Base-by-base conservation (phyloP, 2,113 vertebrate genomes). In the Triplophysa tibetana region DNA sequence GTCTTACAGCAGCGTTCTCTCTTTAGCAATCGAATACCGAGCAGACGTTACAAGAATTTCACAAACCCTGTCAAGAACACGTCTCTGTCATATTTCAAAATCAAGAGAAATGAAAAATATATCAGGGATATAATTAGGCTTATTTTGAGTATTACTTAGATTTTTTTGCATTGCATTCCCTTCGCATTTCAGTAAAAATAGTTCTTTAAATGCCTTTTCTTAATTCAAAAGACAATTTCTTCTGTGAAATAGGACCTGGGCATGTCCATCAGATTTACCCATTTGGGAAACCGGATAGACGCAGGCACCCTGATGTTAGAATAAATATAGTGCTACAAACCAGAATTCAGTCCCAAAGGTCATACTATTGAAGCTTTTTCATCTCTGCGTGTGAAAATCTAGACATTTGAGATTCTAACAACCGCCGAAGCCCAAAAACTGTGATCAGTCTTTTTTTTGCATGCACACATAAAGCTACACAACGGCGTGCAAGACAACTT, bases 381-480 rank as follows among this genome's bases (percentile, higher is more conserved):
- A 45, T 69, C 43, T 21, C 67, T 4, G 11, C 9, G n/a, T 48
- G 70, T 21, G 19, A 38, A 41, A 58, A 23, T 43, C n/a, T 41
- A 17, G 11, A 17, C 52, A 26, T 61, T 60, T 61, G 70, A 61
- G 19, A 58, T 13, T 11, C 16, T 33, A 54, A 54, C 54, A 73
- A 33, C 54, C 38, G 19, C 29, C 16, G 56, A 70, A 73, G 41
- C 29, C 29, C 38, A 19, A 58, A 73, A 23, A 41, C 21, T 62
- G 48, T n/a, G 38, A 62, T 23, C 8, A 24, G 56, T 21, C 17
- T 7, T 58, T 5, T 9, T 74, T 61, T 77, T 65, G 43, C 75
- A 86, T 78, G 84, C 48, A 83, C 68, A 66, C 52, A 33, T 54
- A 66, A 73, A 56, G 64, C 84, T 26, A 76, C 60, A 70, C 69